Evolutionary conservation across 2,113 vertebrate genomes (phyloP).

Genomic region (Cheirogaleus medius): DNA sequence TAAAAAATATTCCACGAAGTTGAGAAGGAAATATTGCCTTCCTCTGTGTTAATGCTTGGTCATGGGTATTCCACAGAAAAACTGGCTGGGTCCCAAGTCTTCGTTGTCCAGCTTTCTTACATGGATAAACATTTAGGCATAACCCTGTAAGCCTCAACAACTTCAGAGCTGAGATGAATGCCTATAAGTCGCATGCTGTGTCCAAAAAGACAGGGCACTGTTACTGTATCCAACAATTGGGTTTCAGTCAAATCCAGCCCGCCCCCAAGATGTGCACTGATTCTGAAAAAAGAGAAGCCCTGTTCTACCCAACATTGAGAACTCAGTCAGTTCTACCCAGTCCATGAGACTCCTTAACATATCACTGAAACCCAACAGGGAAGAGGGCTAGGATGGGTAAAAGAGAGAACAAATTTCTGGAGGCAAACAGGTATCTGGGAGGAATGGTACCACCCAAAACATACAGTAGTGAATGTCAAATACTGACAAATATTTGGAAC

Average conservation of each 20-base stretch:
- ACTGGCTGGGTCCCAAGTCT: background rate
- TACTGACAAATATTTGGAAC: background rate
- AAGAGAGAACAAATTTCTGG: background rate
- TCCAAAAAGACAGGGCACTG: background rate
- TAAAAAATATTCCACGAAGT: background rate
- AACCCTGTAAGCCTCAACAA: background rate
- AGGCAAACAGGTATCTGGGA: background rate
- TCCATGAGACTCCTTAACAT: background rate
- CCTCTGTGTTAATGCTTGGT: background rate
- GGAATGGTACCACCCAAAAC: background rate
- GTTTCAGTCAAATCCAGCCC: background rate
- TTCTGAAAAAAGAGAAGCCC: background rate
- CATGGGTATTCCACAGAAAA: background rate
- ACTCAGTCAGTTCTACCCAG: background rate
- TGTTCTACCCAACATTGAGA: background rate
- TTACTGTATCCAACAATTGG: background rate
- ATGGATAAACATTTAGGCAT: no score
- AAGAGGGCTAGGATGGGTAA: accelerated
- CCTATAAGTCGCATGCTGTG: background rate
- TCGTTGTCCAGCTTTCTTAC: background rate
- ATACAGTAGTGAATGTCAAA: background rate
- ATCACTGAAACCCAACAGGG: background rate
- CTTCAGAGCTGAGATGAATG: background rate
- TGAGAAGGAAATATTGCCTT: background rate
- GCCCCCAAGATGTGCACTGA: background rate